Conservation (phyloP, 2,797 vertebrate genomes). For the Hippocampus kuda region DNA sequence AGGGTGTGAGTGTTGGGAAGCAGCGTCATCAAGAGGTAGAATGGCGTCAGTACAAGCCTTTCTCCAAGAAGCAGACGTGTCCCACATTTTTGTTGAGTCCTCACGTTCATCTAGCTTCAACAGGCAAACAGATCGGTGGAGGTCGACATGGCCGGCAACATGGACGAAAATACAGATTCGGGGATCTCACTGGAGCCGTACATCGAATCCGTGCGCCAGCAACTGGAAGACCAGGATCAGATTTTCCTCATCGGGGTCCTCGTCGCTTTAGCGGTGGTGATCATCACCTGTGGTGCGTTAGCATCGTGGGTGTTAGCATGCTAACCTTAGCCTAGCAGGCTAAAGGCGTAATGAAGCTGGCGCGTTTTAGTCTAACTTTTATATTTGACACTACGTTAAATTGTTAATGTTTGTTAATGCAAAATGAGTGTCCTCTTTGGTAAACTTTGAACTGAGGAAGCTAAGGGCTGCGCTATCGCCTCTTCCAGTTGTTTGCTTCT, state of each 20-base stretch:
- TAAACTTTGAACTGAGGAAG: neutral
- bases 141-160: constrained; percentile 19
- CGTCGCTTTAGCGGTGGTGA: constrained; percentile 67
- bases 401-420: too few species aligned
- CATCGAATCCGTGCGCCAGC: constrained; percentile 62
- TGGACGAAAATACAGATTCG: constrained; percentile 33
- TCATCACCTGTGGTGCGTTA: constrained; percentile 71
- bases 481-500: neutral
- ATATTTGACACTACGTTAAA: too few species aligned
- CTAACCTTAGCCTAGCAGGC: constrained; percentile 21
- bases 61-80: constrained; percentile 51
- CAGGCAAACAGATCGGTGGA: constrained; percentile 23
- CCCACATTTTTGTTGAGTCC: constrained; percentile 13
- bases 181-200: constrained; percentile 58
- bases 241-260: constrained; percentile 64
- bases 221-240: constrained; percentile 66
- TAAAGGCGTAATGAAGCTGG: constrained; percentile 4
- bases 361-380: neutral
- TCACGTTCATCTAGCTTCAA: neutral
- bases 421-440: too few species aligned
- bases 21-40: constrained; percentile 35
- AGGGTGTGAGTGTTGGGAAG: neutral
- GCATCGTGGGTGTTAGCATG: constrained; percentile 20
- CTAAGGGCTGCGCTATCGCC: neutral
- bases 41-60: neutral